Conservation (phyloP, 2,797 vertebrate genomes). For the Hafferia zeledoni region DNA sequence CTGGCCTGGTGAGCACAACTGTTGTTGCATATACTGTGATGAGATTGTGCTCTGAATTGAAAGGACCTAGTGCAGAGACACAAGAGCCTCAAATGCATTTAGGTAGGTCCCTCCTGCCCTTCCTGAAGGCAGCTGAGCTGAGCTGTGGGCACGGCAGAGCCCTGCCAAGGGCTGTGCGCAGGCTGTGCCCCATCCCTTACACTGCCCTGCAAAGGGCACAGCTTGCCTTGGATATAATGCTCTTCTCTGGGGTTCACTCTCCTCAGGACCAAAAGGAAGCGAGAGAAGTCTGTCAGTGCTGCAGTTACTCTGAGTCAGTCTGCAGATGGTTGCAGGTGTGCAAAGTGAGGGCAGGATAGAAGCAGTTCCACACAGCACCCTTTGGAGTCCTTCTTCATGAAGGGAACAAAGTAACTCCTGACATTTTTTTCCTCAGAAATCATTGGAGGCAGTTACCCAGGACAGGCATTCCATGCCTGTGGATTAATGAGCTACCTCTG, state of each 20-base stretch:
- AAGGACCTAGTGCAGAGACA: background rate
- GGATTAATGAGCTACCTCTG: background rate
- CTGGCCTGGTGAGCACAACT: background rate
- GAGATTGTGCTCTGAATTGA: background rate
- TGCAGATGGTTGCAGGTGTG: background rate
- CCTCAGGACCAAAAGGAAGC: background rate
- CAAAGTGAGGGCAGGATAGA: background rate
- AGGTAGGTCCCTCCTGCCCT: fast-evolving
- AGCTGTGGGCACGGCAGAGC: background rate
- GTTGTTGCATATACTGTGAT: background rate
- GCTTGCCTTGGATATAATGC: background rate
- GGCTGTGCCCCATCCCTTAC: background rate
- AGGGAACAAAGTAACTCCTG: background rate
- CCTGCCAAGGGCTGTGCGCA: fast-evolving
- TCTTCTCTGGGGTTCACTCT: background rate
- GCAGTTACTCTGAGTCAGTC: background rate
- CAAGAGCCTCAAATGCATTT: background rate
- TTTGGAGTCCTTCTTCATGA: background rate
- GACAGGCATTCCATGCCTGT: fast-evolving
- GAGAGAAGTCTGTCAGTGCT: no score
- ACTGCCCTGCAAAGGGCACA: fast-evolving
- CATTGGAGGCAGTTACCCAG: background rate
- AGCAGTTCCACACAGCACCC: background rate
- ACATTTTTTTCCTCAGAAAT: background rate
- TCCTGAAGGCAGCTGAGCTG: fast-evolving